phyloP scores from a whole-genome alignment of 2,797 vertebrate species.

The Chrosomus eos region DNA sequence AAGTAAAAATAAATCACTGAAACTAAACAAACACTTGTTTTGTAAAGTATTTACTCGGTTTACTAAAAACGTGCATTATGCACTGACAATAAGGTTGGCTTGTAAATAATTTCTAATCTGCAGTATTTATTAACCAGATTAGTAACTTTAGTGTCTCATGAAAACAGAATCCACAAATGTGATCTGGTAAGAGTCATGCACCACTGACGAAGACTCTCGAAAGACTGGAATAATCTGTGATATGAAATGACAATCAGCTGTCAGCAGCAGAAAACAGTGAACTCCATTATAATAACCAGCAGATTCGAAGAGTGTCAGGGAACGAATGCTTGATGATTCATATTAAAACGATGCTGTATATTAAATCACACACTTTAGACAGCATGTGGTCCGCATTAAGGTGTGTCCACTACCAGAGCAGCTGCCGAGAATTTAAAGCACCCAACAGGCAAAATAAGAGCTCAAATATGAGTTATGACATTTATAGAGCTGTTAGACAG shows the following conservation, averaged over 20 bases:
- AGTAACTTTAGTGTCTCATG: background rate
- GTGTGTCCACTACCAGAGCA: constrained; percentile 26
- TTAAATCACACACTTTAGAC: background rate
- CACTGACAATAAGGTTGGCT: too few species aligned
- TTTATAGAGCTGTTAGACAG: constrained; percentile 7
- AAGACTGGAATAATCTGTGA: background rate
- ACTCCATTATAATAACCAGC: background rate
- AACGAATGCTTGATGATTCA: background rate
- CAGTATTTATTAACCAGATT: background rate
- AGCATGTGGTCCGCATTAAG: constrained; percentile 41
- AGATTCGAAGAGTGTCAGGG: background rate
- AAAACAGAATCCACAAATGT: background rate
- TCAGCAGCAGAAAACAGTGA: constrained; percentile 6
- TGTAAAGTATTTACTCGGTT: background rate
- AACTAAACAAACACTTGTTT: background rate
- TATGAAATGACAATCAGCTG: background rate
- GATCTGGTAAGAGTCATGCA: background rate
- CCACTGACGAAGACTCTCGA: background rate
- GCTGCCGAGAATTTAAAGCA: constrained; percentile 31
- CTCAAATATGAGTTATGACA: background rate
- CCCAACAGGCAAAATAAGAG: background rate
- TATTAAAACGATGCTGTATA: background rate
- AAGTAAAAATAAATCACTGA: background rate
- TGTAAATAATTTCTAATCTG: background rate
- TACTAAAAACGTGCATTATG: background rate